Percentiles rank a stretch among this genome's conserved stretches.
Conservation (phyloP, 2,888 invertebrate species). For the Charanyca ferruginea region DNA sequence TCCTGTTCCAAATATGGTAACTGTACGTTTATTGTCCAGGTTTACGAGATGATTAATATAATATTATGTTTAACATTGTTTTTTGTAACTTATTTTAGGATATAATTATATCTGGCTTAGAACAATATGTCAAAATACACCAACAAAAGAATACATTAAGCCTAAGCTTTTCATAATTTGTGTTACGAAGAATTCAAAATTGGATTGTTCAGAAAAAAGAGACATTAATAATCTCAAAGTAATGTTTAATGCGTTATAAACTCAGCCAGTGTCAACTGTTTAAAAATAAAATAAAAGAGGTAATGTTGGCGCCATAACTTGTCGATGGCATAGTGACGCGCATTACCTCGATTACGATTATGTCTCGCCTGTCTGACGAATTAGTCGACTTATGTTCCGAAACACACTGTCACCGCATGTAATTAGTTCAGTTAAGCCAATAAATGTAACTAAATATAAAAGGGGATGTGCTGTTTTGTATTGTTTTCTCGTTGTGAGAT, state of each 20-base stretch:
- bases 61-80: too few species aligned
- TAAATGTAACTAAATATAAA: constrained; percentile 65
- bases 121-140: too few species aligned
- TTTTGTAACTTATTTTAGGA: too few species aligned
- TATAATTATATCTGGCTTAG: too few species aligned
- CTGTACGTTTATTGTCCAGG: too few species aligned
- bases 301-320: constrained; percentile 75
- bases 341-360: constrained; percentile 77
- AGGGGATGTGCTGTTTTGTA: constrained; percentile 37
- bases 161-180: constrained; percentile 23
- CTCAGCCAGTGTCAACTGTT: constrained; percentile 71
- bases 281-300: constrained; percentile 64
- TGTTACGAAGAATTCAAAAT: constrained; percentile 25
- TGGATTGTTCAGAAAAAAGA: constrained; percentile 36
- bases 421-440: constrained; percentile 75
- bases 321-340: constrained; percentile 72
- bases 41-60: too few species aligned
- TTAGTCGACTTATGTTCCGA: constrained; percentile 74
- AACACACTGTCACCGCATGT: constrained; percentile 76
- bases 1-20: too few species aligned
- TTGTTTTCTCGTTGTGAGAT: constrained; percentile 40
- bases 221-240: constrained; percentile 31
- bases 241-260: constrained; percentile 59
- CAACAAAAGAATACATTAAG: neutral
- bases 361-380: constrained; percentile 74